Conservation (phyloP, 2,113 vertebrate genomes). For the Prunella fulvescens region DNA sequence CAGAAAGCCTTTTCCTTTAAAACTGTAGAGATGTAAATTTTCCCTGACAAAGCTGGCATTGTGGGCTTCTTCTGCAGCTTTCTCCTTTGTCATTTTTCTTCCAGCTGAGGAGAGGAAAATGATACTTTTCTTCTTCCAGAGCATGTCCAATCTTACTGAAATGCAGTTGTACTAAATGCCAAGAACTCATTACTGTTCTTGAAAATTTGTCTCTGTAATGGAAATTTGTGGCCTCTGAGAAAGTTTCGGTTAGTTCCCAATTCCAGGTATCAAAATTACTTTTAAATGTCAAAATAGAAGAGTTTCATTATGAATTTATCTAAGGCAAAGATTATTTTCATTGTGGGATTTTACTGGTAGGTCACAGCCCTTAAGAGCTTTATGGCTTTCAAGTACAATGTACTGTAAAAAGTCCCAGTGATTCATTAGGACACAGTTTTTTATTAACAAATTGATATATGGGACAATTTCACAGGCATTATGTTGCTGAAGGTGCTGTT, state of each 20-base stretch:
- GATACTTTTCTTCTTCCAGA: neutral
- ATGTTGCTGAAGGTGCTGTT: neutral
- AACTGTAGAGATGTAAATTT: constrained; percentile 25
- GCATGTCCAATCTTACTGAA: constrained; percentile 24
- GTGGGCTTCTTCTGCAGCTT: neutral
- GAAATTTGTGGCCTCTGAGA: constrained; percentile 29
- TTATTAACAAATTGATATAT: neutral
- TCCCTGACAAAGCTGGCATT: neutral
- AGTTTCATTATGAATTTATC: neutral
- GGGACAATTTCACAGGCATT: neutral
- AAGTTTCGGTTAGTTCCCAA: constrained; percentile 20
- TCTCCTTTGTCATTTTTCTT: neutral
- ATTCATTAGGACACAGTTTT: neutral
- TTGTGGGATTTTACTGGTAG: neutral
- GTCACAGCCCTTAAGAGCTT: neutral
- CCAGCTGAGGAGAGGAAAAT: neutral
- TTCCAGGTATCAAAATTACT: constrained; percentile 9
- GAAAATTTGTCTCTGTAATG: constrained; percentile 17
- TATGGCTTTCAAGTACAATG: neutral
- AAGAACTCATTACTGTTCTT: constrained; percentile 24
- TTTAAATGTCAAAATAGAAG: neutral
- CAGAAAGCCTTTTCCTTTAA: neutral
- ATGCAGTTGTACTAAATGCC: constrained; percentile 23
- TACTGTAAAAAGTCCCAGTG: neutral
- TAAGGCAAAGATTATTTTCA: constrained; percentile 15